A percentile compares a stretch with the other conserved stretches of the same genome.
phyloP scores from a whole-genome alignment of 2,888 invertebrate species.

The Drosophila longiperda region DNA sequence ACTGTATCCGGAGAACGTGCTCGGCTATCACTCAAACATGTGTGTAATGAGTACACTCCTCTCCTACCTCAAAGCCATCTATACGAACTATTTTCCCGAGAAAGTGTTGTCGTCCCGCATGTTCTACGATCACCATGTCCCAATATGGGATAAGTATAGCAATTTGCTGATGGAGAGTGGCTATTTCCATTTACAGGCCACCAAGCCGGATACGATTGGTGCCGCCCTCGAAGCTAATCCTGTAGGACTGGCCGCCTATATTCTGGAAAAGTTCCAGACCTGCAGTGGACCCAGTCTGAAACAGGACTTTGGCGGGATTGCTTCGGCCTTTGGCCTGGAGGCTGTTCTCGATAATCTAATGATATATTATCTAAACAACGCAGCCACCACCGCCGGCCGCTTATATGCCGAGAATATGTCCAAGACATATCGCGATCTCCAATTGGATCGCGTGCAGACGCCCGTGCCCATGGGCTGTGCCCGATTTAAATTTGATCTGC shows the following conservation, averaged over 20 bases:
- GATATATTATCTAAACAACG: constrained; percentile 91
- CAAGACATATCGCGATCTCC: constrained; percentile 50
- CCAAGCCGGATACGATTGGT: constrained; percentile 95
- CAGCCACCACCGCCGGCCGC: constrained; percentile 89
- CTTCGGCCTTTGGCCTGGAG: constrained; percentile 86
- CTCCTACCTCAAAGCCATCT: constrained; percentile 82
- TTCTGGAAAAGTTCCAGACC: constrained; percentile 93
- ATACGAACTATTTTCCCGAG: constrained; percentile 86
- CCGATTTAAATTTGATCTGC: constrained; percentile 89
- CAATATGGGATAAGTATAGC: constrained; percentile 76
- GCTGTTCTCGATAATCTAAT: constrained; percentile 89
- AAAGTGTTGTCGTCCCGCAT: constrained; percentile 85
- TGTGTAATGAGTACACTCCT: constrained; percentile 83
- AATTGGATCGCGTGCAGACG: constrained; percentile 86
- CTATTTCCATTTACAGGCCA: constrained; percentile 92
- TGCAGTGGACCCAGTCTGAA: constrained; percentile 89
- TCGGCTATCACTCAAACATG: constrained; percentile 88
- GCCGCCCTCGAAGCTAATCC: constrained; percentile 86
- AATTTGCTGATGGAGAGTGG: constrained; percentile 85
- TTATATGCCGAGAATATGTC: constrained; percentile 88
- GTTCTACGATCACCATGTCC: constrained; percentile 86
- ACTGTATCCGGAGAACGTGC: constrained; percentile 87
- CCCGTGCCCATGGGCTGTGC: constrained; percentile 91
- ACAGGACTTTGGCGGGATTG: constrained; percentile 73
- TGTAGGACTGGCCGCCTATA: constrained; percentile 93